Percentiles rank a stretch among this genome's conserved stretches.
Evolutionary conservation across 2,888 invertebrate species (phyloP).

Genomic region (Zaprionus obscuricornis): DNA sequence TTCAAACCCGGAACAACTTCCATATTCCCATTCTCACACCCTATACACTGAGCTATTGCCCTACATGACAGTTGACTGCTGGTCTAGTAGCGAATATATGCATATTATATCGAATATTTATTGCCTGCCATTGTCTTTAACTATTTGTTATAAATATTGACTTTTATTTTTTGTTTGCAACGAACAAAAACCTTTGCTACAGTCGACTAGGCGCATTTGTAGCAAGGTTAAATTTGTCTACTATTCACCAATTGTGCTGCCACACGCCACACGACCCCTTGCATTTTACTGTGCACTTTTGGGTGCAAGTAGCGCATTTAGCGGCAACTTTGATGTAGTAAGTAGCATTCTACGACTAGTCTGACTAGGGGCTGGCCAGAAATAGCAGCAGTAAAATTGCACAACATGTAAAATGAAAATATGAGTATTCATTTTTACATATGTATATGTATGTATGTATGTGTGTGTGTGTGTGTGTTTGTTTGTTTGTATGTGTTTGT

Average conservation of each 20-base stretch:
- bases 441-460: not conserved
- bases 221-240: conserved; percentile 32
- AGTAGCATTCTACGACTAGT: conserved; percentile 29
- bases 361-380: not conserved
- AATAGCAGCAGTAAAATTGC: conserved; percentile 15
- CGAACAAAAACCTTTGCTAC: too few species aligned
- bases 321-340: conserved; percentile 52
- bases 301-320: conserved; percentile 62
- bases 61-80: too few species aligned
- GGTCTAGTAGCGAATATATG: too few species aligned
- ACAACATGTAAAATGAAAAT: conserved; percentile 27
- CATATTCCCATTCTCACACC: too few species aligned
- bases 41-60: too few species aligned
- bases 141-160: not conserved
- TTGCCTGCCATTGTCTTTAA: too few species aligned
- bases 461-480: not conserved
- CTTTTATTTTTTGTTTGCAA: too few species aligned
- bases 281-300: conserved; percentile 33
- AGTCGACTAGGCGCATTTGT: too few species aligned
- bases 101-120: too few species aligned
- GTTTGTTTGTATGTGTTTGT: not conserved
- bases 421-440: not conserved
- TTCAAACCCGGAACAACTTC: too few species aligned
- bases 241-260: too few species aligned
- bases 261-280: not conserved